Base-by-base conservation (phyloP, 1,140 invertebrate genomes). In the Cherax quadricarinatus region DNA sequence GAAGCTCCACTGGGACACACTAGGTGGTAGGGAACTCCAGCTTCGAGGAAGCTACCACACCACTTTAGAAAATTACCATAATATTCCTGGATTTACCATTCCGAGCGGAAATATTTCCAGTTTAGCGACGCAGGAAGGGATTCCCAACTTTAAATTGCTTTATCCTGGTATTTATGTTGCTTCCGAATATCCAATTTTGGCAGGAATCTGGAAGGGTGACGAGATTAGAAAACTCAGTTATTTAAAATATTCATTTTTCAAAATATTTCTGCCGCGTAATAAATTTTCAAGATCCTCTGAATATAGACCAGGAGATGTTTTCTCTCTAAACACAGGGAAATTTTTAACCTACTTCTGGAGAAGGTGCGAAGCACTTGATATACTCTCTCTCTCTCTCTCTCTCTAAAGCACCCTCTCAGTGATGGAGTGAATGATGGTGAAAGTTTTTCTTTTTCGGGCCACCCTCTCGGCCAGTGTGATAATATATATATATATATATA, bases 101-200 rank as follows among this genome's bases (percentile, higher is more conserved):
- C 62, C 62, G 18, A 66, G 62, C 10, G 62, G 18, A 66, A 66
- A 66, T 66, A 66, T 66, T 66, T 66, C 62, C 62, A 66, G 62
- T 66, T 66, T 66, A 66, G 62, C 62, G 62, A 66, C 62, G 62
- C 62, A 18, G 62, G 62, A 66, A 66, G 62, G 5, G 62, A 66
- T 66, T 66, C 62, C 18, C 62, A 66, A 66, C 62, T 66, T 66
- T 66, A 66, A 66, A 66, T 66, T 66, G 62, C 62, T 66, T 66
- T 66, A 66, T 66, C 62, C 62, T 14, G 62, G 62, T 66, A 66
- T 66, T 66, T 66, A 66, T 66, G 62, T 66, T 66, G 18, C 62
- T 66, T 21, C 62, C 62, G 62, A 66, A 66, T 66, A 66, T 66
- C 62, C 62, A 21, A 66, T 21, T 16, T 66, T 16, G 14, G 62